Percentiles rank a stretch among this genome's conserved stretches.
These are phyloP conservation scores for Eubasilissa regina DNA, from an alignment of 1,140 invertebrate genomes.

Conservation along the genomic window DNA sequence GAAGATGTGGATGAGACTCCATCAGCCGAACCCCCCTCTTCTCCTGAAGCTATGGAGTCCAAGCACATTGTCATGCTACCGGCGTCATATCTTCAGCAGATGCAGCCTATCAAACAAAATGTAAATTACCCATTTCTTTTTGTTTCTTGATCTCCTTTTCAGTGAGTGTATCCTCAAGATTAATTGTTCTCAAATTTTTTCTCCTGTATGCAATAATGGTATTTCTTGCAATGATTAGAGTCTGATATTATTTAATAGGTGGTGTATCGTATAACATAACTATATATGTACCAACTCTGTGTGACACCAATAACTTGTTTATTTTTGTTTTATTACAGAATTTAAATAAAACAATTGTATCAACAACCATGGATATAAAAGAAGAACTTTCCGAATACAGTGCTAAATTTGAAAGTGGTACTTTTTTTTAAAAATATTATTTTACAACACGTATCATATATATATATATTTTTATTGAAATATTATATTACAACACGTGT, in stretches of 20 bases:
- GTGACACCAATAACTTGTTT: no score
- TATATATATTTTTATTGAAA: conserved; percentile 16
- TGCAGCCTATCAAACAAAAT: conserved; percentile 17
- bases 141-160: no score
- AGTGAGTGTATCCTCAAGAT: no score
- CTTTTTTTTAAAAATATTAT: background rate
- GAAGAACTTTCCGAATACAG: conserved; percentile 46
- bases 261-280: no score
- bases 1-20: conserved; percentile 46
- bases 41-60: conserved; percentile 19
- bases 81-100: conserved; percentile 49
- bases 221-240: no score
- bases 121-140: no score
- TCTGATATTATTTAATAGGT: no score
- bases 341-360: conserved; percentile 44
- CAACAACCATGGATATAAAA: conserved; percentile 52
- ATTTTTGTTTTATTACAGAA: conserved; percentile 34
- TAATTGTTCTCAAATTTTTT: no score
- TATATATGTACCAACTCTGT: no score
- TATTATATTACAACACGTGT: background rate
- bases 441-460: background rate
- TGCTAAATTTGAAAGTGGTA: conserved; percentile 49
- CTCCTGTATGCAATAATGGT: no score
- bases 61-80: conserved; percentile 55
- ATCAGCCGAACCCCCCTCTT: background rate